Percentiles rank a stretch among this genome's conserved stretches.
Conservation (phyloP, 1,140 invertebrate genomes). For the Tribolium madens region DNA sequence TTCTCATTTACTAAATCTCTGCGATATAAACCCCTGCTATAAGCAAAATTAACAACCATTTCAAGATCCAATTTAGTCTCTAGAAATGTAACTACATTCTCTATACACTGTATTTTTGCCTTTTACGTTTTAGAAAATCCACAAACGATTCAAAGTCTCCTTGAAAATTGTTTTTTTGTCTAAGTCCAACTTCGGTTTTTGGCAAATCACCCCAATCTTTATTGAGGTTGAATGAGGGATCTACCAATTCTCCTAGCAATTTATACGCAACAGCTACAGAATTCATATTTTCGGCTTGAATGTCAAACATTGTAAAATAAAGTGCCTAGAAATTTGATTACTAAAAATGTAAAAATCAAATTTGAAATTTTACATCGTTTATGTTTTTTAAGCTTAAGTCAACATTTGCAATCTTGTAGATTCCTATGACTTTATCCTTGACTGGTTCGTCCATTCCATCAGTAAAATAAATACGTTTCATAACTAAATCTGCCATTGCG, state of each 20-base stretch:
- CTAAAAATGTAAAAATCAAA: background rate
- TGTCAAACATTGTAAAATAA: conserved; percentile 65
- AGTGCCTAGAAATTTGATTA: conserved; percentile 57
- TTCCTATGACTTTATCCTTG: conserved; percentile 69
- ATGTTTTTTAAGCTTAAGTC: conserved; percentile 69
- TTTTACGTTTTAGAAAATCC: conserved; percentile 69
- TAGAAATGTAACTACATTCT: conserved; percentile 57
- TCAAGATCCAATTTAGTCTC: conserved; percentile 73
- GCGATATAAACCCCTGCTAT: conserved; percentile 68
- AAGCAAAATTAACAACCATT: conserved; percentile 69
- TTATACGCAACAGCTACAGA: conserved; percentile 66
- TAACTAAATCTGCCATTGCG: conserved; percentile 60
- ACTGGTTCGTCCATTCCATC: conserved; percentile 67
- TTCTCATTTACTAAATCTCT: conserved; percentile 65
- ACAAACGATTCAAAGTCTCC: conserved; percentile 69
- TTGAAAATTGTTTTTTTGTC: conserved; percentile 69
- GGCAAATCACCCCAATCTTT: conserved; percentile 70
- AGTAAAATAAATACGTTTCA: conserved; percentile 68
- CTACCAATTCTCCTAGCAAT: conserved; percentile 67
- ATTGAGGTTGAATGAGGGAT: conserved; percentile 65
- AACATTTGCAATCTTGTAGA: conserved; percentile 68
- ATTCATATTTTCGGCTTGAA: conserved; percentile 64
- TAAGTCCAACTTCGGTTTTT: conserved; percentile 65
- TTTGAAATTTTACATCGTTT: conserved; percentile 64
- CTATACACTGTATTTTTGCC: background rate